A percentile compares a stretch with the other conserved stretches of the same genome.
Conservation (phyloP, 2,797 vertebrate species). For the Diceros bicornis region DNA sequence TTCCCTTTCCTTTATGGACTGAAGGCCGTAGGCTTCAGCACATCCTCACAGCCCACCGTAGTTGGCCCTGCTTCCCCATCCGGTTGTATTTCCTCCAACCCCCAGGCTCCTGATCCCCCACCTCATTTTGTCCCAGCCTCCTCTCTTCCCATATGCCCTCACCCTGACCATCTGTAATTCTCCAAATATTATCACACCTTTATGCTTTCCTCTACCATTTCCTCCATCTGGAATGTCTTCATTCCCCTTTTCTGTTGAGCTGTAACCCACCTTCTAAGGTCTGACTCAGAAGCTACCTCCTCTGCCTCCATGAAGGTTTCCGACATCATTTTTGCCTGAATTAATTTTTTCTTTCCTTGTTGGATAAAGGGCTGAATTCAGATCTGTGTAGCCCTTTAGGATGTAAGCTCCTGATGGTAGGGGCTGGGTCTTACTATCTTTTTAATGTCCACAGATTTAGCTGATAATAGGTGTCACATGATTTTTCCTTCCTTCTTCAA, state of each 20-base stretch:
- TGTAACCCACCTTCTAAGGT: not conserved
- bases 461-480: not conserved
- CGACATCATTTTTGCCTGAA: not conserved
- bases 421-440: not conserved
- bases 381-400: not conserved
- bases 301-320: not conserved
- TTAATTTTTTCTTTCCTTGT: not conserved
- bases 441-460: not conserved
- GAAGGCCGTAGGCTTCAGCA: not conserved
- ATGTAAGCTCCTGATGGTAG: not conserved
- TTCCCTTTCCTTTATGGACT: not conserved
- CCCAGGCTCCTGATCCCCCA: not conserved
- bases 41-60: rapidly evolving
- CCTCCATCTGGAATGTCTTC: not conserved
- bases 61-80: not conserved
- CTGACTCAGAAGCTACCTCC: not conserved
- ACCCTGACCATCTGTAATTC: not conserved
- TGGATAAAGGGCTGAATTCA: not conserved
- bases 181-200: not conserved
- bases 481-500: not conserved
- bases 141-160: not conserved
- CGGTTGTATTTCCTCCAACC: rapidly evolving
- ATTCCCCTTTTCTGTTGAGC: not conserved
- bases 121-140: not conserved
- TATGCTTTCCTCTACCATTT: not conserved